Conservation (phyloP, 2,113 vertebrate species). For the Grammatotria lemairii region DNA sequence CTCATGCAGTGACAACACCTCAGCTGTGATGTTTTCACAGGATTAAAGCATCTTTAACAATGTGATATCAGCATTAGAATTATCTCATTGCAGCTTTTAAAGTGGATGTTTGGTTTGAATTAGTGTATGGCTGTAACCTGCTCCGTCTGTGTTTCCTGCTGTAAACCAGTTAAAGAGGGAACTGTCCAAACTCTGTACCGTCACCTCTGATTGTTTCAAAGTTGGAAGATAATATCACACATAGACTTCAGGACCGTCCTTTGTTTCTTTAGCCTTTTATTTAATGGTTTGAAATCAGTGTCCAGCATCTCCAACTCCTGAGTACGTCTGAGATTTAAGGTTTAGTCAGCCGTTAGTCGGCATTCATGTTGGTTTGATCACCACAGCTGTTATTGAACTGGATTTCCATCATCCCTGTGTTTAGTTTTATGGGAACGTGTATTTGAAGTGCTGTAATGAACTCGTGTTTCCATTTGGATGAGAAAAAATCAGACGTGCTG, state of each 20-base stretch:
- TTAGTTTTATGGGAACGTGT: neutral
- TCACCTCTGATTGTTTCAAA: neutral
- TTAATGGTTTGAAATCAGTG: neutral
- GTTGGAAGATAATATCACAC: neutral
- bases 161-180: neutral
- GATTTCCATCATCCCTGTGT: neutral
- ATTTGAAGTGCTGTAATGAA: neutral
- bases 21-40: neutral
- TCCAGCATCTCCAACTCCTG: neutral
- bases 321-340: neutral
- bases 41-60: rapidly evolving
- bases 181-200: neutral
- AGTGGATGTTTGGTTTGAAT: neutral
- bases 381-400: neutral
- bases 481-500: neutral
- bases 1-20: neutral
- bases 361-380: neutral
- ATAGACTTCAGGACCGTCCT: neutral
- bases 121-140: neutral
- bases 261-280: neutral
- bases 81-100: neutral
- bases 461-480: neutral
- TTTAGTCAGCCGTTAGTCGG: neutral
- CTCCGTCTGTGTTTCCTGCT: neutral
- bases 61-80: neutral